These are phyloP conservation scores for Macrosteles quadrilineatus DNA, from an alignment of 1,140 invertebrate genomes.

Conservation along the genomic window DNA sequence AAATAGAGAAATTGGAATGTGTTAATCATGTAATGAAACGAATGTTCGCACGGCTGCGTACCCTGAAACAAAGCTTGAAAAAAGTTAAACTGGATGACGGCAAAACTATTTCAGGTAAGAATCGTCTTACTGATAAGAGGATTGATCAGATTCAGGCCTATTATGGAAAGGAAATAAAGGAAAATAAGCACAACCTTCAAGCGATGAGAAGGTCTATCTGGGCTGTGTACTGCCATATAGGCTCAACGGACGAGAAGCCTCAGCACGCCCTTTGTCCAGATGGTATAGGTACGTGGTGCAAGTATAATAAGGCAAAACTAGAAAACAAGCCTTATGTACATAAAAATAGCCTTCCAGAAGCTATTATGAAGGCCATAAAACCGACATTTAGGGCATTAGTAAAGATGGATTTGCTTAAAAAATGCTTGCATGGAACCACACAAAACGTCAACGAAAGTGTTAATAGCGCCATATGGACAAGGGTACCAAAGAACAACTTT, in stretches of 20 bases:
- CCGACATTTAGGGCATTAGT: slow-evolving; percentile 33
- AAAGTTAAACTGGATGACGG: slow-evolving; percentile 32
- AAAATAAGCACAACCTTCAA: slow-evolving; percentile 38
- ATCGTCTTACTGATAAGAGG: slow-evolving; percentile 30
- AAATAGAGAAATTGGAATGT: slow-evolving; percentile 29
- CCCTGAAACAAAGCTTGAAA: slow-evolving; percentile 21
- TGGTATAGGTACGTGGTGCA: slow-evolving; percentile 40
- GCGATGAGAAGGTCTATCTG: slow-evolving; percentile 47
- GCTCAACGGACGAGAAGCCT: slow-evolving; percentile 45
- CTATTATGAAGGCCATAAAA: slow-evolving; percentile 34
- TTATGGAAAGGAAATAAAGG: slow-evolving; percentile 34
- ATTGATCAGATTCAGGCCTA: slow-evolving; percentile 33
- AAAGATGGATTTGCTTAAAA: slow-evolving; percentile 36
- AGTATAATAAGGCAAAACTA: slow-evolving; percentile 33
- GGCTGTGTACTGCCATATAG: slow-evolving; percentile 45
- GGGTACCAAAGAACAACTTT: slow-evolving; percentile 32
- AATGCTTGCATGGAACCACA: slow-evolving; percentile 34
- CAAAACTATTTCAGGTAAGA: slow-evolving; percentile 29
- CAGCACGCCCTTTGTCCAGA: slow-evolving; percentile 41
- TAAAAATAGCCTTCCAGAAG: slow-evolving; percentile 26
- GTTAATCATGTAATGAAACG: slow-evolving; percentile 33
- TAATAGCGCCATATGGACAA: slow-evolving; percentile 33
- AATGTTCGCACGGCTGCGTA: slow-evolving; percentile 32
- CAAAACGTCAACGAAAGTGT: slow-evolving; percentile 35
- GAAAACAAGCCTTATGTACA: slow-evolving; percentile 13